Percentiles rank a stretch among this genome's conserved stretches.
Conservation (phyloP, 2,113 vertebrate species). For the Cyphomyrus plagiostoma region DNA sequence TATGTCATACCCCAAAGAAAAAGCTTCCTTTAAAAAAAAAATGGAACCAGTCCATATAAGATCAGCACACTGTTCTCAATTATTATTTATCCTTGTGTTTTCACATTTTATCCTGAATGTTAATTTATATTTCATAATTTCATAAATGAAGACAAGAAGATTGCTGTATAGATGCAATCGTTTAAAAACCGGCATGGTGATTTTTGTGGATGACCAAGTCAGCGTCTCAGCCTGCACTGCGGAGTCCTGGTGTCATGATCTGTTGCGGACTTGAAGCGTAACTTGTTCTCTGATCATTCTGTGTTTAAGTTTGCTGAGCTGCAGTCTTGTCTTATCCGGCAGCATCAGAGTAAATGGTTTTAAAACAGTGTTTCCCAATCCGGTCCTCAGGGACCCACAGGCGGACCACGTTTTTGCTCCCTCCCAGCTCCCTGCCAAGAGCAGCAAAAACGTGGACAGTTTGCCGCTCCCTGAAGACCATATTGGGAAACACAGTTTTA, state of each 20-base stretch:
- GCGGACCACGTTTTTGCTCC: background rate
- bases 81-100: background rate
- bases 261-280: background rate
- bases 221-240: background rate
- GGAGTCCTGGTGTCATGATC: background rate
- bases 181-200: background rate
- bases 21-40: background rate
- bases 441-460: background rate
- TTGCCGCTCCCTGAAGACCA: background rate
- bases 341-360: background rate
- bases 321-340: background rate
- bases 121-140: background rate
- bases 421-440: background rate
- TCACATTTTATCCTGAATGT: background rate
- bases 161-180: background rate
- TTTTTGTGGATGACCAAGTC: background rate
- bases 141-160: background rate
- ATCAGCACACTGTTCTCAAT: background rate
- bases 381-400: background rate
- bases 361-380: background rate
- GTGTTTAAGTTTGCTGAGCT: background rate
- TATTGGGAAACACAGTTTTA: background rate
- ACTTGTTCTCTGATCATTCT: background rate
- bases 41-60: background rate
- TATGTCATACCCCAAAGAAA: background rate